Conservation (phyloP, 2,797 vertebrate species). For the Heterohyrax brucei region DNA sequence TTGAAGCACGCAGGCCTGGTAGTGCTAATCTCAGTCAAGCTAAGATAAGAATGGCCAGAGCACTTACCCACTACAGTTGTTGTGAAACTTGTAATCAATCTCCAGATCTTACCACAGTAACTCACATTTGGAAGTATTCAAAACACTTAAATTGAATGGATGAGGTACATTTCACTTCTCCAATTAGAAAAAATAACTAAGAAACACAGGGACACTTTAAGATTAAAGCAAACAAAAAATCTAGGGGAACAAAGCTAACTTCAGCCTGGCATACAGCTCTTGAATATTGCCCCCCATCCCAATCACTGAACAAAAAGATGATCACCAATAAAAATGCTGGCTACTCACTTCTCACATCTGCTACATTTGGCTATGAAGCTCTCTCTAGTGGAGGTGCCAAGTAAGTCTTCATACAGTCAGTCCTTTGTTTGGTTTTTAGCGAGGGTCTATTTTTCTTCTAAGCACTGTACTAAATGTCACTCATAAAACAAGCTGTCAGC, state of each 20-base stretch:
- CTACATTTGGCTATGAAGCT: slow-evolving; percentile 31
- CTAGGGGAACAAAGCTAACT: slow-evolving; percentile 51
- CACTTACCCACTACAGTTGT: too few relatives aligned
- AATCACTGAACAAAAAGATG: slow-evolving; percentile 30
- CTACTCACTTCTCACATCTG: slow-evolving; percentile 63
- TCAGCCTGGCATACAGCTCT: slow-evolving; percentile 27
- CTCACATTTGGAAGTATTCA: background rate
- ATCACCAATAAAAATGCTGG: slow-evolving; percentile 60
- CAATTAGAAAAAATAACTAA: background rate
- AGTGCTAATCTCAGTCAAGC: background rate
- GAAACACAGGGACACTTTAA: background rate
- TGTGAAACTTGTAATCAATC: too few relatives aligned
- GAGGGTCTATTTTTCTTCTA: background rate
- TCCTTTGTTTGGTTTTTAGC: slow-evolving; percentile 53
- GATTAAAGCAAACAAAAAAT: slow-evolving; percentile 4
- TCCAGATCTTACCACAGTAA: background rate
- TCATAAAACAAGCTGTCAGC: background rate
- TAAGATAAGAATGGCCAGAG: background rate
- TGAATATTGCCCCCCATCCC: background rate
- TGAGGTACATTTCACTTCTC: background rate
- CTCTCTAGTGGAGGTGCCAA: background rate
- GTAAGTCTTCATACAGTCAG: background rate
- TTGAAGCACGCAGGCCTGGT: accelerated
- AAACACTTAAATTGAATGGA: background rate
- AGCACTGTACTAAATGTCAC: background rate